These are phyloP conservation scores for Syngnathus scovelli DNA, from an alignment of 2,113 vertebrate species.

Conservation along the genomic window DNA sequence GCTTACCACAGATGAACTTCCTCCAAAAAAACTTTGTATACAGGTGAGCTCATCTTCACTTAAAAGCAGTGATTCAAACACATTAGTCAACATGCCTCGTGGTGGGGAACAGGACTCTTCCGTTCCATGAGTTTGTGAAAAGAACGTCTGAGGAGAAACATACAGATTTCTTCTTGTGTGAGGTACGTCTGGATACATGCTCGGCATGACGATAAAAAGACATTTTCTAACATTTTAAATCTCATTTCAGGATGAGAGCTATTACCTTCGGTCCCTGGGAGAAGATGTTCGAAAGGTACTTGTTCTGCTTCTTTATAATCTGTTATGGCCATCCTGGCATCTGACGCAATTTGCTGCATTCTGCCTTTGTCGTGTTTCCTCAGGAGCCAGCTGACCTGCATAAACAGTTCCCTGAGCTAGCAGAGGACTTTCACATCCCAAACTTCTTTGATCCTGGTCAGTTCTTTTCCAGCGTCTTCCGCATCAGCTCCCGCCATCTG, in stretches of 20 bases:
- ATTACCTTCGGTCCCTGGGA: constrained; percentile 91
- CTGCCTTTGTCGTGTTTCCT: background rate
- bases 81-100: background rate
- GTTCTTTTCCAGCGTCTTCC: constrained; percentile 94
- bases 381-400: constrained; percentile 89
- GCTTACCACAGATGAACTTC: constrained; percentile 87
- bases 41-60: constrained; percentile 68
- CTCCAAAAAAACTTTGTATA: constrained; percentile 94
- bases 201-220: no score
- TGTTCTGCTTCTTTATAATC: background rate
- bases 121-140: constrained; percentile 83
- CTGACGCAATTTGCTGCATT: background rate
- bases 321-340: no score
- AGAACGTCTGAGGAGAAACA: constrained; percentile 86
- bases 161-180: constrained; percentile 82
- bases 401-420: constrained; percentile 87
- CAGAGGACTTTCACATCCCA: constrained; percentile 81
- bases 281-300: constrained; percentile 87
- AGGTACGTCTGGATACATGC: constrained; percentile 67
- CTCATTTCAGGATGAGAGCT: constrained; percentile 82
- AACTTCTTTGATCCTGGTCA: constrained; percentile 83
- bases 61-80: background rate
- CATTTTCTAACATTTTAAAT: background rate
- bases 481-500: constrained; percentile 89
- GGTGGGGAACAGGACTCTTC: constrained; percentile 76